A percentile compares a stretch with the other conserved stretches of the same genome.
phyloP scores from a whole-genome alignment of 92 coral and sea anemone genomes.

The Paragorgia papillata region DNA sequence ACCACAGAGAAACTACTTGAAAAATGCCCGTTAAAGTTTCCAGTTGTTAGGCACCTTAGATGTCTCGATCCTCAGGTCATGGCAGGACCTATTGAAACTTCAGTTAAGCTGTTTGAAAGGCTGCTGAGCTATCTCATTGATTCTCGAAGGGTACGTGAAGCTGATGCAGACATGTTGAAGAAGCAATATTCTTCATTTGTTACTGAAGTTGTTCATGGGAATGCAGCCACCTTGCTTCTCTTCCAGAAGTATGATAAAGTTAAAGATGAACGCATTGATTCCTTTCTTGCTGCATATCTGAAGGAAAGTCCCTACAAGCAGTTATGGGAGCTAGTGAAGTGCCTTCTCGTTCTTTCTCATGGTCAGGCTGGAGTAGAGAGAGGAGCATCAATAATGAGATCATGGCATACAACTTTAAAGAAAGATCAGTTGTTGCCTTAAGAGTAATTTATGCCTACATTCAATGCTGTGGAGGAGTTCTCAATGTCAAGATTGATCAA shows the following conservation, averaged over 20 bases:
- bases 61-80: constrained; percentile 70
- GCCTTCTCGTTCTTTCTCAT: constrained; percentile 65
- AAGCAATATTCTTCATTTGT: constrained; percentile 60
- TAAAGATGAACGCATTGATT: constrained; percentile 50
- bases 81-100: constrained; percentile 55
- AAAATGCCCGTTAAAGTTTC: constrained; percentile 70
- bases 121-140: constrained; percentile 59
- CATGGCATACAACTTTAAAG: constrained; percentile 66
- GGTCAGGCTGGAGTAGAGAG: constrained; percentile 81
- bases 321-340: constrained; percentile 51
- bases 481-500: constrained; percentile 65
- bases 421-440: constrained; percentile 66
- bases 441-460: constrained; percentile 67
- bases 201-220: constrained; percentile 57
- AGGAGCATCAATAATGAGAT: constrained; percentile 69
- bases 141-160: constrained; percentile 51
- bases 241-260: constrained; percentile 59
- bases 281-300: constrained; percentile 52
- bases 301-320: constrained; percentile 48
- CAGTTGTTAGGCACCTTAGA: constrained; percentile 62
- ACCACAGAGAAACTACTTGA: constrained; percentile 67
- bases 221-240: constrained; percentile 53
- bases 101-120: constrained; percentile 69
- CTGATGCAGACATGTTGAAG: constrained; percentile 64
- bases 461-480: constrained; percentile 61